These are phyloP conservation scores for Pangasius djambal DNA, from an alignment of 2,797 vertebrate genomes.

Conservation along the genomic window DNA sequence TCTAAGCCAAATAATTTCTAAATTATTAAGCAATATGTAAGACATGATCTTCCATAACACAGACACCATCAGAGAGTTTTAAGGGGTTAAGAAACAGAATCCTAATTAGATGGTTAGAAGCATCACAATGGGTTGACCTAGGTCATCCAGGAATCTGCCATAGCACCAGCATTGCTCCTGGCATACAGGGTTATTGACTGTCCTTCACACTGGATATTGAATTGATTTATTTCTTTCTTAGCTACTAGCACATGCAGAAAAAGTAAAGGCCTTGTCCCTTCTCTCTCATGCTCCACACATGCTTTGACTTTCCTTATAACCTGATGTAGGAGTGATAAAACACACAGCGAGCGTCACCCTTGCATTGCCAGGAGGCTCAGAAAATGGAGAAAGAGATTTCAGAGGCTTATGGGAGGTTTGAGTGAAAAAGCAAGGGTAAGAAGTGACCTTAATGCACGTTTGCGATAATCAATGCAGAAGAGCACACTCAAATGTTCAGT, in stretches of 20 bases:
- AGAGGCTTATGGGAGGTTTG: neutral
- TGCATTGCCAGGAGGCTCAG: neutral
- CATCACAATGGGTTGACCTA: neutral
- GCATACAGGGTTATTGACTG: neutral
- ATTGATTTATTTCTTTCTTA: neutral
- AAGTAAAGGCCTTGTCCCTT: conserved; percentile 1
- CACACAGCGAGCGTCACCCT: neutral
- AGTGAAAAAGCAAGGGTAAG: neutral
- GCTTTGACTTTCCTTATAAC: conserved; percentile 4
- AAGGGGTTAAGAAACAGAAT: neutral
- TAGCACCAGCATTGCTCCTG: neutral
- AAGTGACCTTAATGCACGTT: neutral
- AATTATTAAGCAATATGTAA: too few species aligned
- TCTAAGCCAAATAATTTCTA: too few species aligned
- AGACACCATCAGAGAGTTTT: neutral
- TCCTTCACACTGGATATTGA: neutral
- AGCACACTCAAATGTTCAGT: neutral
- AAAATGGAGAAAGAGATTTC: neutral
- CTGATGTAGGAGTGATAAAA: conserved; percentile 23
- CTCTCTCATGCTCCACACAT: conserved; percentile 10
- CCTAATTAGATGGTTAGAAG: neutral
- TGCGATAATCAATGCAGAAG: neutral
- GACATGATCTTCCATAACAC: neutral
- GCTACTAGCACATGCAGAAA: neutral
- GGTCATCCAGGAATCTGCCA: neutral